Conservation (phyloP, 1,140 invertebrate genomes). For the Psilanteris sp. region DNA sequence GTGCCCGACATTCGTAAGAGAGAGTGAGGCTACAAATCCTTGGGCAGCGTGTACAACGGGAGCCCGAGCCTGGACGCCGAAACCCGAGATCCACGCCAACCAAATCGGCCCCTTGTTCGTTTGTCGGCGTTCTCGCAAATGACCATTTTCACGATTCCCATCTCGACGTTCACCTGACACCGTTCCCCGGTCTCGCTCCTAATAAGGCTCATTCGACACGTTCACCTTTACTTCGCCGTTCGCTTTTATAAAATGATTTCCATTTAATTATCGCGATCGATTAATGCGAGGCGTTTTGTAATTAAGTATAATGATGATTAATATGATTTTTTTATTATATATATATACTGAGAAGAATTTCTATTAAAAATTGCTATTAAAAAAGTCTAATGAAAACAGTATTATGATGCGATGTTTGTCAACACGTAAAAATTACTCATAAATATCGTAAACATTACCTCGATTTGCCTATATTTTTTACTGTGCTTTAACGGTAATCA, state of each 20-base stretch:
- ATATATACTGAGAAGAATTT: no score
- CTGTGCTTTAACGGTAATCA: no score
- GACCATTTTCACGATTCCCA: conserved; percentile 15
- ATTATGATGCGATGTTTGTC: no score
- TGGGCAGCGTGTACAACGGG: background rate
- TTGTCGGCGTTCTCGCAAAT: conserved; percentile 15
- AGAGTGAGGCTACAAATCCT: conserved; percentile 18
- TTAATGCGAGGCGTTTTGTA: no score
- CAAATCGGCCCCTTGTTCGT: conserved; percentile 14
- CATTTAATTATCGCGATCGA: no score
- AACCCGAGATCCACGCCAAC: conserved; percentile 2
- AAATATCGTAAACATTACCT: no score
- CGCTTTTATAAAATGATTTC: conserved; percentile 3
- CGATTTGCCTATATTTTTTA: no score
- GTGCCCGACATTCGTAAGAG: conserved; percentile 57
- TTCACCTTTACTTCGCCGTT: conserved; percentile 7
- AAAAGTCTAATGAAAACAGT: no score
- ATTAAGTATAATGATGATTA: background rate
- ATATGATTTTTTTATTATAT: no score
- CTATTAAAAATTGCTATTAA: no score
- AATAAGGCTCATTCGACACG: conserved; percentile 52
- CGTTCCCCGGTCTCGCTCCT: conserved; percentile 10
- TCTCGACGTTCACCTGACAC: conserved; percentile 26
- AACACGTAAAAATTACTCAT: no score
- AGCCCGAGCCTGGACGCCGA: background rate